These are phyloP conservation scores for Emydocephalus ijimae DNA, from an alignment of 2,113 vertebrate species.

Conservation along the genomic window DNA sequence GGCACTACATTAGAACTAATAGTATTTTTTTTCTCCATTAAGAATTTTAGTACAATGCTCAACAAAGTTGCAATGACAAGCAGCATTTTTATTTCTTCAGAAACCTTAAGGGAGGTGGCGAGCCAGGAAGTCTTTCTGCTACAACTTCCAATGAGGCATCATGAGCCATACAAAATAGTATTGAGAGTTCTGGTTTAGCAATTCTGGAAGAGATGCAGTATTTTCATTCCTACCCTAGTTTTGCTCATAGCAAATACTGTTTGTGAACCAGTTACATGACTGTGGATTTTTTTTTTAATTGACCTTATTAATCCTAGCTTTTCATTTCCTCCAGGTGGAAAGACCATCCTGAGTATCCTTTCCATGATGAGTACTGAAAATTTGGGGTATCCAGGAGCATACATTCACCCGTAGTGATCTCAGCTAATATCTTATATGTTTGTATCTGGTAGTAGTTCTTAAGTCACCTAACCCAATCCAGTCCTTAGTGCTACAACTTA, in stretches of 20 bases:
- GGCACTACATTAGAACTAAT: neutral
- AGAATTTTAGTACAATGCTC: neutral
- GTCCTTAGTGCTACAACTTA: neutral
- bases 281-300: neutral
- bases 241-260: neutral
- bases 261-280: neutral
- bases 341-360: slow-evolving; percentile 92
- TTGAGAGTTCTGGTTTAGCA: neutral
- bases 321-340: slow-evolving; percentile 79
- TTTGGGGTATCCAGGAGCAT: neutral
- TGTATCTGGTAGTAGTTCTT: neutral
- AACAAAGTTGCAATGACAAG: neutral
- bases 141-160: neutral
- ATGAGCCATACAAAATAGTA: neutral
- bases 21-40: neutral
- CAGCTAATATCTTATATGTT: neutral
- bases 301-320: neutral
- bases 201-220: neutral
- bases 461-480: neutral
- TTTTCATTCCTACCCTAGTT: neutral
- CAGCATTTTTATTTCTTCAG: neutral
- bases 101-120: neutral
- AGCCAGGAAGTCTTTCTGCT: neutral
- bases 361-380: slow-evolving; percentile 84
- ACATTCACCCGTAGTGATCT: neutral